phyloP scores from a whole-genome alignment of 2,797 vertebrate genomes.

The Sebastiscus albofasciatus region DNA sequence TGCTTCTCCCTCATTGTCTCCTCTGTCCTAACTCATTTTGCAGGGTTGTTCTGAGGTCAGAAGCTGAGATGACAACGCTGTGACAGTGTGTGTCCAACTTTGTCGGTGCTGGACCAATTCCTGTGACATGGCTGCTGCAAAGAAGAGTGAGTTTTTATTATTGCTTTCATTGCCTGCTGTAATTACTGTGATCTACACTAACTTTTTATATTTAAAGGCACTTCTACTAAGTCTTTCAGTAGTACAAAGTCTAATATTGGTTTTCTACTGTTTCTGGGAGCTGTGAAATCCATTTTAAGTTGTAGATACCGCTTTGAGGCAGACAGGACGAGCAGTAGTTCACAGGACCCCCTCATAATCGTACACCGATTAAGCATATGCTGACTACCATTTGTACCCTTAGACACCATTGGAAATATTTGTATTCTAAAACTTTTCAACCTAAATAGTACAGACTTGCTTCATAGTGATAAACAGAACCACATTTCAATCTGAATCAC shows the following conservation, averaged over 20 bases:
- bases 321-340: background rate
- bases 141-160: slow-evolving; percentile 70
- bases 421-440: no score
- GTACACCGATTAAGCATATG: no score
- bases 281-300: background rate
- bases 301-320: background rate
- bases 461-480: no score
- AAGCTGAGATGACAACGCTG: slow-evolving; percentile 67
- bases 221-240: background rate
- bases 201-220: background rate
- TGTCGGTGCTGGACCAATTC: slow-evolving; percentile 42
- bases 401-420: no score
- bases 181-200: background rate
- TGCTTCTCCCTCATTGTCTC: slow-evolving; percentile 2
- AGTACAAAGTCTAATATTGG: background rate
- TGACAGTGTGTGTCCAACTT: slow-evolving; percentile 57
- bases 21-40: slow-evolving; percentile 38
- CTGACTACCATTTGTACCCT: no score
- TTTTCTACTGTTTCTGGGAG: background rate
- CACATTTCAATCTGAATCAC: no score
- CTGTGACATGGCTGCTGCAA: slow-evolving; percentile 72
- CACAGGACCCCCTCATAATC: no score
- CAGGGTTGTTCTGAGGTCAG: slow-evolving; percentile 57
- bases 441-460: no score
- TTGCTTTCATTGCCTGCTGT: background rate